These are phyloP conservation scores for Sepioteuthis lessoniana DNA, from an alignment of 2,888 invertebrate species.

Conservation along the genomic window DNA sequence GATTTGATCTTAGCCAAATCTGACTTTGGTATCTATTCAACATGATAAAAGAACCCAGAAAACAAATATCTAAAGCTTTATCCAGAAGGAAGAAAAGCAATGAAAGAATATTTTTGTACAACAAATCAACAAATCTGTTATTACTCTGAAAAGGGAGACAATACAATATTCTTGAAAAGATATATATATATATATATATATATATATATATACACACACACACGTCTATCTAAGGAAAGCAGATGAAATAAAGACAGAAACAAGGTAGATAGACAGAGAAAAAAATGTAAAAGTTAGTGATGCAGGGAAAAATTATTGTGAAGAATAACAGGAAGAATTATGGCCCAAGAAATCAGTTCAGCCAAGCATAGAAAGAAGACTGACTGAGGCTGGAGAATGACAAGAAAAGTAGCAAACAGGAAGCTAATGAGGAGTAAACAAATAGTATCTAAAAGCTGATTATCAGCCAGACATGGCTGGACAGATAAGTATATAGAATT, in stretches of 20 bases:
- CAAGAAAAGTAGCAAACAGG: neutral
- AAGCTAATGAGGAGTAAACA: neutral
- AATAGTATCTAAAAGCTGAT: neutral
- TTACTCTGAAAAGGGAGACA: neutral
- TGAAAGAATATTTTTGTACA: neutral
- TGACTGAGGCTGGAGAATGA: neutral
- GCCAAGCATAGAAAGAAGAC: neutral
- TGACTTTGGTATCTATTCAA: neutral
- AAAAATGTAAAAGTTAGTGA: neutral
- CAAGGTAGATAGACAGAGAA: neutral
- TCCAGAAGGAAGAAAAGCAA: neutral
- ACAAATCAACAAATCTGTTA: neutral
- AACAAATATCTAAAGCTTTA: neutral
- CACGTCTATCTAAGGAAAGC: neutral
- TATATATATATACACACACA: too few relatives aligned
- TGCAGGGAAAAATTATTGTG: neutral
- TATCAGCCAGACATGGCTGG: neutral
- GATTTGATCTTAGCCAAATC: neutral
- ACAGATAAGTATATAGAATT: neutral
- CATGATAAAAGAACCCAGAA: neutral
- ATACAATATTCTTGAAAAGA: neutral
- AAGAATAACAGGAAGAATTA: neutral
- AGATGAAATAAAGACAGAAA: neutral
- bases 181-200: too few relatives aligned
- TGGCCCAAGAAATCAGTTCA: constrained; percentile 33